Evolutionary conservation across 2,888 invertebrate species (phyloP), one percentile per base, ranked within the genome.

Genomic region (Orthonychiurus folsomi): DNA sequence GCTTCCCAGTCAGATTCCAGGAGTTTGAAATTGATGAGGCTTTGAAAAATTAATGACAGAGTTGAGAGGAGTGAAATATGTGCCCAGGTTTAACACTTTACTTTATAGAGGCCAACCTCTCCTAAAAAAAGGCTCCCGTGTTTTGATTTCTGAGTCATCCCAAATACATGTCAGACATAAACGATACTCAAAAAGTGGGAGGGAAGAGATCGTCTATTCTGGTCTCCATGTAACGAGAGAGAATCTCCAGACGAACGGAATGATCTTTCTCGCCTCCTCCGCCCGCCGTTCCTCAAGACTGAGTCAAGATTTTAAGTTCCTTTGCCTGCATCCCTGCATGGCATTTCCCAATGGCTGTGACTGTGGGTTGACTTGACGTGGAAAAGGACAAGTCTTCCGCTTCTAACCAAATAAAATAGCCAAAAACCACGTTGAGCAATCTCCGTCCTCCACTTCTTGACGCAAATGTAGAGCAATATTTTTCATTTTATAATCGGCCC

Each of bases 41-140:
- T 66, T 63, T 64, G 68, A 69, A 66, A 66, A 67, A 70, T 70
- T 70, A 69, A 70, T 69, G 69, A 69, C 66, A 66, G 59, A 37
- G 37, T 9, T 37, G 37, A 37, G 37, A 15, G 15, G 37, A 37
- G 37, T 64, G 64, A 65, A 56, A 63, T 63, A 64, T 63, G 47
- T 54, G 59, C 24, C 56, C 61, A 37, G 37, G 37, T 37, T 37
- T 37, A 37, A 5, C 15, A 9, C 37, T 15, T 9, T 9, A 37
- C 15, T 37, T 37, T 37, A 37, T 37, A 15, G 37, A 5, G 15
- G 5, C 9, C 9, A 37, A 37, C 37, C n/a, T n/a, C n/a, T n/a
- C n/a, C n/a, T n/a, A 37, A 37, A 37, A 37, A 37, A 37, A 63
- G 65, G 60, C 59, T 57, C 57, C 56, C 62, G 64, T 70, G 66